These are phyloP conservation scores for Perizoma flavofasciatum DNA, from an alignment of 2,888 invertebrate species.

Conservation along the genomic window DNA sequence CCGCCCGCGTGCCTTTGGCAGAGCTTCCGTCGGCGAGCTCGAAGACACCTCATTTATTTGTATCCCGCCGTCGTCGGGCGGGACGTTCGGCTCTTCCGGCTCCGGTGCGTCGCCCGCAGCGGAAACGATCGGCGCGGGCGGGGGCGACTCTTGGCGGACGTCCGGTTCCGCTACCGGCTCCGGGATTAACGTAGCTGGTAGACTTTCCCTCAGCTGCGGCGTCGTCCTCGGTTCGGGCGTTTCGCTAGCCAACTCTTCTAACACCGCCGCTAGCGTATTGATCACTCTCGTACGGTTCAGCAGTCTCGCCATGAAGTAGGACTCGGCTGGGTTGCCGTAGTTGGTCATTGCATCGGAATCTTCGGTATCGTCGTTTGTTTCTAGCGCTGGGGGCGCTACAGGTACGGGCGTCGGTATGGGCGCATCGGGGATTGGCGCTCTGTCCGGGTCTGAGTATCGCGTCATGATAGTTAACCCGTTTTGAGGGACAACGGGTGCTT, in stretches of 20 bases:
- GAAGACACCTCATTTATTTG: slow-evolving; percentile 88
- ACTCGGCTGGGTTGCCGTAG: slow-evolving; percentile 78
- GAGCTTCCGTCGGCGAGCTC: slow-evolving; percentile 80
- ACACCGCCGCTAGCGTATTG: slow-evolving; percentile 72
- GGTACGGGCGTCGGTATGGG: slow-evolving; percentile 54
- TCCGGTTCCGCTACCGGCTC: slow-evolving; percentile 40
- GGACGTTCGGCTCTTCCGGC: slow-evolving; percentile 33
- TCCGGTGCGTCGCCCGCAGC: slow-evolving; percentile 34
- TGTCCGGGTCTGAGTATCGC: slow-evolving; percentile 70
- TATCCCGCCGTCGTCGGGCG: slow-evolving; percentile 72
- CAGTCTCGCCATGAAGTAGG: slow-evolving; percentile 76
- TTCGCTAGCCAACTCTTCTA: slow-evolving; percentile 59
- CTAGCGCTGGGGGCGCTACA: slow-evolving; percentile 58
- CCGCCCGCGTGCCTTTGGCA: slow-evolving; percentile 59
- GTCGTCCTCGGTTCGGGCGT: slow-evolving; percentile 35
- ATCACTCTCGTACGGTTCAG: slow-evolving; percentile 68
- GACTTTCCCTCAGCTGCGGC: slow-evolving; percentile 41
- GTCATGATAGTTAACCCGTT: slow-evolving; percentile 79
- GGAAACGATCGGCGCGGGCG: slow-evolving; percentile 24
- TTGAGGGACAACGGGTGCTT: slow-evolving; percentile 58
- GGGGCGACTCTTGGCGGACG: slow-evolving; percentile 30
- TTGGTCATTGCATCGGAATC: slow-evolving; percentile 62
- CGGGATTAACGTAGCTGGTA: slow-evolving; percentile 33
- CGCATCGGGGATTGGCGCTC: slow-evolving; percentile 46
- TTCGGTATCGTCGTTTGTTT: slow-evolving; percentile 38